Base-by-base conservation (phyloP, 2,797 vertebrate species). In the Clamator glandarius region DNA sequence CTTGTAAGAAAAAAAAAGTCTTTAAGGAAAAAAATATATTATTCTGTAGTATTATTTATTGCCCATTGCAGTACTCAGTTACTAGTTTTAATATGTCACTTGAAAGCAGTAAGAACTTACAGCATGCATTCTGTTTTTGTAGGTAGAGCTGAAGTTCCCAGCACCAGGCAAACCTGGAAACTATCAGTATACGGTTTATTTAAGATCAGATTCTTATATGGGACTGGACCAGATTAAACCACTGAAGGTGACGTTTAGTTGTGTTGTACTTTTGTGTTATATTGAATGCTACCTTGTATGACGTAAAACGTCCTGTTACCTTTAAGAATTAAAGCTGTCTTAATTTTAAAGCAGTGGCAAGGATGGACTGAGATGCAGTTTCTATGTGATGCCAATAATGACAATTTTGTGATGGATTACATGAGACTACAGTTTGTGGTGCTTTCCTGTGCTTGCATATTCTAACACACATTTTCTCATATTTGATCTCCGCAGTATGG, bases 111-210 rank as follows among this genome's bases (percentile, higher is more conserved):
- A 73, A 63, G 42, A 86, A 54, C 11, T 92, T 11, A 81, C 0
- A 1, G 24, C 2, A 1, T 76, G 41, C n/a, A 87, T 96, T 97
- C 82, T 97, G 41, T 96, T 87, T 87, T 97, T 97, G 58, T 90
- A 99, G 99, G 99, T 99, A 97, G 99, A 99, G 97, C 97, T 99
- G 94, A 99, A 99, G 97, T 99, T 99, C 97, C 99, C 99, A 79
- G 99, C 99, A 80, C 99, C 99, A 51, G 99, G 98, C 89, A 99
- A 99, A 97, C 99, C 98, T 19, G 99, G 99, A 87, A 99, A 99
- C 97, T 99, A 99, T 97, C 99, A 99, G 96, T 99, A 99, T 96
- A 99, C 98, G 11, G 98, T 99, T 95, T 99, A 99, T 97, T 98
- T 99, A 93, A 98, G 98, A 86, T 99, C 99, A 5, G 99, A 99